Conservation (phyloP, 1,140 invertebrate genomes). For the Vollenhovia emeryi region DNA sequence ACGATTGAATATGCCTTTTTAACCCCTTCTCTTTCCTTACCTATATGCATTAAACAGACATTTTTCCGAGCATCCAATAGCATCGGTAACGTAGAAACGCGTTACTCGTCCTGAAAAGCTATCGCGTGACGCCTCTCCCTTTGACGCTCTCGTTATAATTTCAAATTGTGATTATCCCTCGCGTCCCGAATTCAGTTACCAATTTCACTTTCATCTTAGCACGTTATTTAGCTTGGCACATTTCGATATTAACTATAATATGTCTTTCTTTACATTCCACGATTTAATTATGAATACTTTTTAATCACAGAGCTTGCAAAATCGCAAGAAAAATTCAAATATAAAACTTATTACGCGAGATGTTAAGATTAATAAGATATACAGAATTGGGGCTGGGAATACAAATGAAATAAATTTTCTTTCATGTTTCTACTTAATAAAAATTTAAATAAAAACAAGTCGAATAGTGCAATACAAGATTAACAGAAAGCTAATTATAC, state of each 20-base stretch:
- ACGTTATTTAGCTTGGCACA: conserved; percentile 25
- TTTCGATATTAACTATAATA: conserved; percentile 35
- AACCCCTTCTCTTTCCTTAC: neutral
- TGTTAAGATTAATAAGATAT: conserved; percentile 36
- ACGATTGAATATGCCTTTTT: conserved; percentile 66
- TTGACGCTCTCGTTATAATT: conserved; percentile 9
- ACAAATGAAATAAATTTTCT: conserved; percentile 32
- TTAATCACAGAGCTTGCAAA: neutral
- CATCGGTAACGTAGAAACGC: neutral
- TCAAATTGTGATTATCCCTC: conserved; percentile 19
- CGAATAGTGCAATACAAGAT: neutral
- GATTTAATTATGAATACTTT: conserved; percentile 32
- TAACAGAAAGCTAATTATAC: conserved; percentile 10
- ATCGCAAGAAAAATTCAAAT: conserved; percentile 22
- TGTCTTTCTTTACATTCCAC: conserved; percentile 31
- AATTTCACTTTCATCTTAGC: conserved; percentile 23
- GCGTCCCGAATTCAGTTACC: conserved; percentile 17
- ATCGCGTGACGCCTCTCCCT: neutral
- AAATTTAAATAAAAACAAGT: conserved; percentile 30
- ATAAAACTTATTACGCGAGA: conserved; percentile 10
- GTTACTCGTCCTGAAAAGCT: neutral
- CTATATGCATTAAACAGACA: neutral
- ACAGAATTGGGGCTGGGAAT: conserved; percentile 14
- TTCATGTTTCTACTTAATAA: neutral
- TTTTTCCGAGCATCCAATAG: conserved; percentile 21